phyloP scores from a whole-genome alignment of 2,888 invertebrate genomes.

The Drosophila paucipuncta region DNA sequence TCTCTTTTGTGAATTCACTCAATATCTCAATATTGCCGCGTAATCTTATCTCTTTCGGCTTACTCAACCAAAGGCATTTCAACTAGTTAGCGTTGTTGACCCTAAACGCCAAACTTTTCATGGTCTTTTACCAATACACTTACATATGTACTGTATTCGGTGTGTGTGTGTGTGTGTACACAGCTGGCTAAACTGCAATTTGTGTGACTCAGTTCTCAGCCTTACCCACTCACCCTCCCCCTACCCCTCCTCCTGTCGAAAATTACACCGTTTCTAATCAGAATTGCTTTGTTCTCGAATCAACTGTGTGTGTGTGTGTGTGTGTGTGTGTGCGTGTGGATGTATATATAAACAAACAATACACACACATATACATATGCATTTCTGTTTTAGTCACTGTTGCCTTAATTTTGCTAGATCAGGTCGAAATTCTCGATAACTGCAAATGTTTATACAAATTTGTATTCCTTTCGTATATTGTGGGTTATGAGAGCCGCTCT shows the following conservation, averaged over 20 bases:
- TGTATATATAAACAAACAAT: not conserved
- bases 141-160: not conserved
- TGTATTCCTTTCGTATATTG: not conserved
- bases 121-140: conserved; percentile 18
- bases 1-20: not conserved
- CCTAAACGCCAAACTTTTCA: conserved; percentile 30
- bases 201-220: not conserved
- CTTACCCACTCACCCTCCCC: not conserved
- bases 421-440: too few relatives aligned
- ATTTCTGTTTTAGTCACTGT: not conserved
- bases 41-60: conserved; percentile 47
- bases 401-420: not conserved
- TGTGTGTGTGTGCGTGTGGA: not conserved
- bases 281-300: not conserved
- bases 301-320: not conserved
- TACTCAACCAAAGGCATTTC: conserved; percentile 28
- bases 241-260: fast-evolving
- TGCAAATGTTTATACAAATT: too few relatives aligned
- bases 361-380: not conserved
- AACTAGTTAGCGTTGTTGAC: conserved; percentile 2
- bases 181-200: conserved; percentile 19
- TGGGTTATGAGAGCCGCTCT: not conserved
- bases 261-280: not conserved
- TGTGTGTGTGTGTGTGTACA: not conserved
- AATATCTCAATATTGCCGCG: conserved; percentile 25